phyloP scores from a whole-genome alignment of 2,113 vertebrate species.

The Gadus chalcogrammus region DNA sequence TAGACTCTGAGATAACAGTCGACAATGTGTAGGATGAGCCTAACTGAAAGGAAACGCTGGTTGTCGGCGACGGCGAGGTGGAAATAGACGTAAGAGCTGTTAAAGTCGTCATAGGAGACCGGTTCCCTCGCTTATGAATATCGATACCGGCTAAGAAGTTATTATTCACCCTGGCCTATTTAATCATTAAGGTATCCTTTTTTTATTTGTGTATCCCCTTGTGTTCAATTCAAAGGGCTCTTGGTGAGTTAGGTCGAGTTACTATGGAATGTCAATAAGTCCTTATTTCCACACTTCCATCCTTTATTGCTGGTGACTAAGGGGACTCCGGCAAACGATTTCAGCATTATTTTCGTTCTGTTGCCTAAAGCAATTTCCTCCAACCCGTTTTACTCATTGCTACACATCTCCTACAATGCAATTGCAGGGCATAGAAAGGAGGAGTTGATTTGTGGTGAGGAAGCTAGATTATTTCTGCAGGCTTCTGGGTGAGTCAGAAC shows the following conservation, averaged over 20 bases:
- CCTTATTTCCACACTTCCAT: neutral
- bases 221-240: neutral
- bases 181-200: conserved; percentile 20
- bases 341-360: neutral
- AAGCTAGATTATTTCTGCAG: conserved; percentile 41
- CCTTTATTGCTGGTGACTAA: conserved; percentile 4
- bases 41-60: neutral
- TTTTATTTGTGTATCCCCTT: neutral
- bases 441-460: conserved; percentile 33
- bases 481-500: conserved; percentile 34
- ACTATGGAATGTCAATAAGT: neutral
- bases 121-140: no score
- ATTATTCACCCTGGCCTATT: no score
- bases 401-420: conserved; percentile 6
- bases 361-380: conserved; percentile 14
- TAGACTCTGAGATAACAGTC: conserved; percentile 17
- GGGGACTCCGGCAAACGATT: conserved; percentile 4
- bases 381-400: conserved; percentile 3
- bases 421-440: conserved; percentile 24
- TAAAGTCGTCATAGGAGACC: no score
- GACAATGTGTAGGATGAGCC: conserved; percentile 14
- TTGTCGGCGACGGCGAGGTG: conserved; percentile 8
- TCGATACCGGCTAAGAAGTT: no score
- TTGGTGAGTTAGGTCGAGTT: neutral
- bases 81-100: conserved; percentile 26